Base-by-base conservation (phyloP, 2,888 invertebrate species). In the Synergus laeviventris region DNA sequence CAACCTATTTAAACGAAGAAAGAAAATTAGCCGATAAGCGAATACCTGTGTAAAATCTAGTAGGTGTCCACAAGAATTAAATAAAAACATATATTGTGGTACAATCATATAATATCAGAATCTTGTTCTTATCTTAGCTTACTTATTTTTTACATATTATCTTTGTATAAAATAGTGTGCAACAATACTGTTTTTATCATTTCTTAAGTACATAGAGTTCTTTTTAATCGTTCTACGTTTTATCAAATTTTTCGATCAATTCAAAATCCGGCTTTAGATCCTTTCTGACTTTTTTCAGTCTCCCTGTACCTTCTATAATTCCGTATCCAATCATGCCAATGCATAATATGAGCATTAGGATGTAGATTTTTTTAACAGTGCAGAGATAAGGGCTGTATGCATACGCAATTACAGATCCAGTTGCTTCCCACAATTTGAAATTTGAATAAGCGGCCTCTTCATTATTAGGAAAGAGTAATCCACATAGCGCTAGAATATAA, bases 361-460 rank as follows among this genome's bases (percentile, higher is more conserved):
- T 91, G 86, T 94, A 94, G 8, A 97, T 89, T 86, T 97, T 97
- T 0, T 94, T 92, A 74, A 93, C 91, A 0, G 96, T 95, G 86
- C 96, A 96, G 7, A 97, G 91, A 86, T 94, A 95, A 2, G 96
- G 95, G 62, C 96, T 97, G 77, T 95, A 94, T 0, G 94, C 94
- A 86, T 97, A 98, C 1, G 97, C 95, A 76, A 97, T 93, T 16
- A 97, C 97, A 78, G 97, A 97, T 74, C 98, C 98, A 0, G 96
- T 94, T 0, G 97, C 95, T 90, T 98, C 97, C 97, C 97, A 98
- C 73, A 98, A 91, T 11, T 97, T 93, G 91, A 98, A 98, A 92
- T 97, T 98, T 82, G 97, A 97, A 91, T 97, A 98, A 0, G 97
- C 96, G 0, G 97, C 97, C 87, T 97, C 97, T 86, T 97, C 95